Conservation (phyloP, 2,888 invertebrate genomes). For the Therioaphis trifolii region DNA sequence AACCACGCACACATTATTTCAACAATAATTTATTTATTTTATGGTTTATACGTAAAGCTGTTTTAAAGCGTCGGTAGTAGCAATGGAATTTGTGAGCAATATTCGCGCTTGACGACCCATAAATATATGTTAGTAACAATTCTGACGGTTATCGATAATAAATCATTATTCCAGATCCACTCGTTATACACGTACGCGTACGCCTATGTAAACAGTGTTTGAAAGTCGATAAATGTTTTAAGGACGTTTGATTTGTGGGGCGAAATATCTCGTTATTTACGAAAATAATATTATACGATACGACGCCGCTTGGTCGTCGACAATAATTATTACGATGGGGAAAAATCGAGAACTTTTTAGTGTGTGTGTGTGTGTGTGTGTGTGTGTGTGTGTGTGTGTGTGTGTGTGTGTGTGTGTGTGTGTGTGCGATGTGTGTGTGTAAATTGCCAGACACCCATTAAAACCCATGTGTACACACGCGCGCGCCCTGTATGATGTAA, state of each 20-base stretch:
- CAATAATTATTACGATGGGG: slow-evolving; percentile 30
- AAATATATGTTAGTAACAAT: slow-evolving; percentile 13
- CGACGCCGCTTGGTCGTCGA: slow-evolving; percentile 6
- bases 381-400: no score
- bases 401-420: no score
- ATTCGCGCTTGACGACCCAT: no score
- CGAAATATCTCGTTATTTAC: slow-evolving; percentile 36
- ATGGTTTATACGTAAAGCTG: no score
- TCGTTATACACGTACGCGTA: background rate
- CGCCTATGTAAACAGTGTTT: background rate
- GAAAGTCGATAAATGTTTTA: background rate
- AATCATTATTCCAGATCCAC: slow-evolving; percentile 20
- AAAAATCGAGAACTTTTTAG: background rate
- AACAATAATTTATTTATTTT: no score
- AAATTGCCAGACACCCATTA: slow-evolving; percentile 34
- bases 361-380: background rate
- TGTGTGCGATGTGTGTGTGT: no score
- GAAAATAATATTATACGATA: background rate
- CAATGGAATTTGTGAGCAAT: no score
- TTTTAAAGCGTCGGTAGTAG: no score
- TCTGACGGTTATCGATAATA: slow-evolving; percentile 11
- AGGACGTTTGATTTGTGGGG: slow-evolving; percentile 25
- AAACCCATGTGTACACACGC: slow-evolving; percentile 14
- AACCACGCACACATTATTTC: no score
- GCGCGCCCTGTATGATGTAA: background rate